These are phyloP conservation scores for Brachionus sp. DNA, from an alignment of 1,140 invertebrate genomes.

Conservation along the genomic window DNA sequence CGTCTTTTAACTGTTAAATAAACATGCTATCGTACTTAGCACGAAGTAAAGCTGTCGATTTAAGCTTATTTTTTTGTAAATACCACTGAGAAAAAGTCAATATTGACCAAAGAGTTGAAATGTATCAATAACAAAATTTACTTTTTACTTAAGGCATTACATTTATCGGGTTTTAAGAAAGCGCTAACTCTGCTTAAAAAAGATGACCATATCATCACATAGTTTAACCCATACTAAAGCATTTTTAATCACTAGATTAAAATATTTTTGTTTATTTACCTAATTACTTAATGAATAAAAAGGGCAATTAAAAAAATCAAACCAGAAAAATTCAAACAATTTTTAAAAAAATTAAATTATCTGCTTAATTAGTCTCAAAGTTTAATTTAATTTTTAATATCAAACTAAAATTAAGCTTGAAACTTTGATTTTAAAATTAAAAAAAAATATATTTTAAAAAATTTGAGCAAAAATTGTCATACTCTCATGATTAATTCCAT, in stretches of 20 bases:
- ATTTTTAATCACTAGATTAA: not conserved
- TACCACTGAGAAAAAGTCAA: not conserved
- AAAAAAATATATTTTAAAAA: not conserved
- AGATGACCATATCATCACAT: not conserved
- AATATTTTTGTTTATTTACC: not conserved
- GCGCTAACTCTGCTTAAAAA: not conserved
- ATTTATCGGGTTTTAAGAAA: not conserved
- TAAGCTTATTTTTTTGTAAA: not conserved
- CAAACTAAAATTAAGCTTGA: too few species aligned
- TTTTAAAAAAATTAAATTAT: not conserved
- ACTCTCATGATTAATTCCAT: too few species aligned
- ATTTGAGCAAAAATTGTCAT: too few species aligned
- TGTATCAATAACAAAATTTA: not conserved
- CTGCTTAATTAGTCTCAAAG: not conserved
- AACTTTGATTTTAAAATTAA: not conserved
- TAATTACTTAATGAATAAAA: not conserved
- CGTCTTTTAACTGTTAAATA: not conserved
- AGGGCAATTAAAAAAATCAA: not conserved
- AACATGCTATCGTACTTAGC: not conserved
- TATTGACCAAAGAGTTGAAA: not conserved
- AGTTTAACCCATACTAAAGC: not conserved
- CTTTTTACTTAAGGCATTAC: not conserved
- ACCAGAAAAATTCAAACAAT: not conserved
- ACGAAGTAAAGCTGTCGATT: not conserved
- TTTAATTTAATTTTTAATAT: not conserved